Conservation (phyloP, 30 jellyfish, hydroid and myxozoan species). For the Phacellophora camtschatica region DNA sequence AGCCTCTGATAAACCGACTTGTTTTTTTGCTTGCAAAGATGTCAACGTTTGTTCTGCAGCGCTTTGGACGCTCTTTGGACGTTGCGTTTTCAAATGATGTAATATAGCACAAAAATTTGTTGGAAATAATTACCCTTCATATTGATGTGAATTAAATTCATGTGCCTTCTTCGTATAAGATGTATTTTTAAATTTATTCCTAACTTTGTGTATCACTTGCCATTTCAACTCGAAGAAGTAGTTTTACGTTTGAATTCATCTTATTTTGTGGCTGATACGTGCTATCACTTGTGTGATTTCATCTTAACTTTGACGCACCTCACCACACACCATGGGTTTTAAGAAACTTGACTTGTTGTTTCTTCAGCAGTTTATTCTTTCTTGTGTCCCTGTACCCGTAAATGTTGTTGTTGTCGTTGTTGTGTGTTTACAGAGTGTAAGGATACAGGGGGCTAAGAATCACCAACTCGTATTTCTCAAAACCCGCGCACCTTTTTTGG, state of each 20-base stretch:
- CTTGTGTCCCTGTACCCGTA: too few relatives aligned
- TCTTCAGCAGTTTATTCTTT: too few relatives aligned
- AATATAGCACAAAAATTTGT: background rate
- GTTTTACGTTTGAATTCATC: background rate
- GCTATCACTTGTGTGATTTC: background rate
- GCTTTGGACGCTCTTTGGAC: background rate
- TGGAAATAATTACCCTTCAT: slow-evolving; percentile 30
- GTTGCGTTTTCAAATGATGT: slow-evolving; percentile 26
- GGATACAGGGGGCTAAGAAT: too few relatives aligned
- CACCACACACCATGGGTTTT: background rate
- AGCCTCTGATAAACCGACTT: too few relatives aligned
- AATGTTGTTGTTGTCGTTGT: too few relatives aligned
- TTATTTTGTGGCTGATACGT: background rate
- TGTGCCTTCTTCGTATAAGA: slow-evolving; percentile 29
- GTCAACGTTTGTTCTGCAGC: too few relatives aligned
- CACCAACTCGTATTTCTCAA: too few relatives aligned
- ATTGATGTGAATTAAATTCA: slow-evolving; percentile 47
- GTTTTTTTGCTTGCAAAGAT: too few relatives aligned
- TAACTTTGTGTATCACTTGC: slow-evolving; percentile 30
- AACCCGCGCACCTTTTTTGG: too few relatives aligned
- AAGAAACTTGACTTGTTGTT: too few relatives aligned
- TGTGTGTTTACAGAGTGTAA: too few relatives aligned
- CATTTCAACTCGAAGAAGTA: background rate
- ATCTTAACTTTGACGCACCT: background rate
- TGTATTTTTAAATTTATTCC: slow-evolving; percentile 44